These are phyloP conservation scores for Gasterosteus nipponicus DNA, from an alignment of 2,113 vertebrate species.

Conservation along the genomic window DNA sequence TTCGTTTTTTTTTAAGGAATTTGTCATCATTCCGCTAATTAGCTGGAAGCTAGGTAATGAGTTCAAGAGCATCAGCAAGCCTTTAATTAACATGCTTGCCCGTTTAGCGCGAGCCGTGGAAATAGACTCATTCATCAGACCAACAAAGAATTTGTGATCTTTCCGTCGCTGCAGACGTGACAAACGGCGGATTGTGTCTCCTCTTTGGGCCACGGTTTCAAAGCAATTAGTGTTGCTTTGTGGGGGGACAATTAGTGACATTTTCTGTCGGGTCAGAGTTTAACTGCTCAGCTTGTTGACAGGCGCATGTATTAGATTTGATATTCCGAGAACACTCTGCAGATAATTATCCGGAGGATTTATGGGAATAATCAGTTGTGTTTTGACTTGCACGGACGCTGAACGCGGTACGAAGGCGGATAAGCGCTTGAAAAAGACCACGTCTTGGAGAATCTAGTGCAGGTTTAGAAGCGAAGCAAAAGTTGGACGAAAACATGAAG, in stretches of 20 bases:
- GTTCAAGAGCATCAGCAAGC: slow-evolving; percentile 52
- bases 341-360: neutral
- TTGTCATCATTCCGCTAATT: slow-evolving; percentile 47
- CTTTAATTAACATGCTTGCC: slow-evolving; percentile 63
- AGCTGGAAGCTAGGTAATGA: slow-evolving; percentile 56
- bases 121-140: slow-evolving; percentile 51
- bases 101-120: slow-evolving; percentile 32
- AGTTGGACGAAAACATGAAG: too few species aligned
- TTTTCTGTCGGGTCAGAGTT: slow-evolving; percentile 52
- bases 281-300: slow-evolving; percentile 46
- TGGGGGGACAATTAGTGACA: slow-evolving; percentile 42
- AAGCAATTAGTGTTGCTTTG: slow-evolving; percentile 54
- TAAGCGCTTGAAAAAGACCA: neutral
- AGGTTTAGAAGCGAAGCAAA: neutral
- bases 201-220: slow-evolving; percentile 22
- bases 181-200: slow-evolving; percentile 24
- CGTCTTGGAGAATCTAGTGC: neutral
- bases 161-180: slow-evolving; percentile 14
- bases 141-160: slow-evolving; percentile 52
- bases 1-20: slow-evolving; percentile 16
- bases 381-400: neutral
- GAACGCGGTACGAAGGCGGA: too few species aligned
- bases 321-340: slow-evolving; percentile 1
- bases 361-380: neutral
- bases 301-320: neutral